Percentiles rank a stretch among this genome's conserved stretches.
These are phyloP conservation scores for Andrena bucephala DNA, from an alignment of 2,888 invertebrate species.

Conservation along the genomic window DNA sequence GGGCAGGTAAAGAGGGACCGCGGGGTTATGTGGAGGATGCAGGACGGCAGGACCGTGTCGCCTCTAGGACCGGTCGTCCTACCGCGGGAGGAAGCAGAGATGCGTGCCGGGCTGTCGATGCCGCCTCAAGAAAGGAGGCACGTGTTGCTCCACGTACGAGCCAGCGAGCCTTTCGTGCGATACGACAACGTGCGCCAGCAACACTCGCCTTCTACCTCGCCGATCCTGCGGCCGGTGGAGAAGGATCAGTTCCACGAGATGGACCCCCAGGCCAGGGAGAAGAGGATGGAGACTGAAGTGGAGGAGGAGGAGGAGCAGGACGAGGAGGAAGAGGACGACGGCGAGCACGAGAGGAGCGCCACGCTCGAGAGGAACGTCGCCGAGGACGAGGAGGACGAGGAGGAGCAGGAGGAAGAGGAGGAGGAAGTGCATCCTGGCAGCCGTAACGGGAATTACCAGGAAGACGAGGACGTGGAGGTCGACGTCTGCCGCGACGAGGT, in stretches of 20 bases:
- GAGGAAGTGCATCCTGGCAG: slow-evolving; percentile 72
- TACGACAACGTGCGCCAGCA: slow-evolving; percentile 73
- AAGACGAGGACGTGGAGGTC: slow-evolving; percentile 80
- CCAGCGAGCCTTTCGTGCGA: slow-evolving; percentile 78
- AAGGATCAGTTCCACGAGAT: slow-evolving; percentile 62
- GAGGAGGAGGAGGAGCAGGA: slow-evolving; percentile 73
- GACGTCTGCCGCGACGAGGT: slow-evolving; percentile 80
- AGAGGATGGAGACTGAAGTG: slow-evolving; percentile 60
- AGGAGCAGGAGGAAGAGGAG: slow-evolving; percentile 78
- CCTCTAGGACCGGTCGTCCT: slow-evolving; percentile 77
- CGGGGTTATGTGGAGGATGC: slow-evolving; percentile 81
- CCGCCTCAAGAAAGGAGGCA: slow-evolving; percentile 79
- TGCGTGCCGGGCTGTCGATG: slow-evolving; percentile 63
- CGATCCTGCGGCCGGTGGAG: slow-evolving; percentile 63
- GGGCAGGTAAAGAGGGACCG: slow-evolving; percentile 57
- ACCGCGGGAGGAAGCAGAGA: slow-evolving; percentile 74
- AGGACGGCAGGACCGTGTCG: slow-evolving; percentile 77
- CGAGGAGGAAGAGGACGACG: slow-evolving; percentile 71
- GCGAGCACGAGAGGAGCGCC: slow-evolving; percentile 46
- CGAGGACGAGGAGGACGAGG: slow-evolving; percentile 73
- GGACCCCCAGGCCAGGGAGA: slow-evolving; percentile 52
- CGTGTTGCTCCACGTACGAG: slow-evolving; percentile 79
- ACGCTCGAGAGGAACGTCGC: slow-evolving; percentile 56
- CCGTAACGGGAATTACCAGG: slow-evolving; percentile 76
- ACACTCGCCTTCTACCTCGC: slow-evolving; percentile 65